Conservation (phyloP, 2,888 invertebrate species). For the Oscheius sp. region DNA sequence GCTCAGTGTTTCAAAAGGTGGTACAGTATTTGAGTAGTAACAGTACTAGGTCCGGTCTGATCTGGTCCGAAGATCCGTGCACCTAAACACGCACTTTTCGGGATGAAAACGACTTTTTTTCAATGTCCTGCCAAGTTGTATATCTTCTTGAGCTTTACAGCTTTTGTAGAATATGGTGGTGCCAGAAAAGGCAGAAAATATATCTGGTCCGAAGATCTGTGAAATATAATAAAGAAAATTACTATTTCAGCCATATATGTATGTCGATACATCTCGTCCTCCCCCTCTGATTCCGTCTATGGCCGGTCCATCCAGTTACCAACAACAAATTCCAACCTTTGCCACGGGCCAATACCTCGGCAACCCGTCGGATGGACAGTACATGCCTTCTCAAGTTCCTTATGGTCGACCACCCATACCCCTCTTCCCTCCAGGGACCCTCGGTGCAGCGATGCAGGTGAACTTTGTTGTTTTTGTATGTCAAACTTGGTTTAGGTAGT, state of each 20-base stretch:
- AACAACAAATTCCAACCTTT: conserved; percentile 11
- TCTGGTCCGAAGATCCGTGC: too few species aligned
- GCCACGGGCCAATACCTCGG: conserved; percentile 34
- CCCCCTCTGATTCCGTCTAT: conserved; percentile 30
- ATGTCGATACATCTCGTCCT: conserved; percentile 38
- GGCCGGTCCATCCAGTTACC: conserved; percentile 13
- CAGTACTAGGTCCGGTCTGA: too few species aligned
- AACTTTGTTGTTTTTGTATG: not conserved
- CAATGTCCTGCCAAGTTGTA: too few species aligned
- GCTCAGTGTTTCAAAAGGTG: not conserved
- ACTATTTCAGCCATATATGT: conserved; percentile 33
- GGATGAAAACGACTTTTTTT: too few species aligned
- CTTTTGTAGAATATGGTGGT: too few species aligned
- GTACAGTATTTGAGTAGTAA: not conserved
- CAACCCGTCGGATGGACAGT: not conserved
- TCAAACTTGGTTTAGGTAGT: conserved; percentile 1
- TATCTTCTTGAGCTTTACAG: too few species aligned
- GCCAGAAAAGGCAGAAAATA: too few species aligned
- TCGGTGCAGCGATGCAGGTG: conserved; percentile 39
- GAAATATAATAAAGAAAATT: too few species aligned
- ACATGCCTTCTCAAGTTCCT: conserved; percentile 10
- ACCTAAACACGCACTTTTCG: too few species aligned
- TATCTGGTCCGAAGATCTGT: too few species aligned
- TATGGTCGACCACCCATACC: conserved; percentile 35
- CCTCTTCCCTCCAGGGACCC: conserved; percentile 33